Conservation (phyloP, 2,113 vertebrate species). For the Epinephelus lanceolatus region DNA sequence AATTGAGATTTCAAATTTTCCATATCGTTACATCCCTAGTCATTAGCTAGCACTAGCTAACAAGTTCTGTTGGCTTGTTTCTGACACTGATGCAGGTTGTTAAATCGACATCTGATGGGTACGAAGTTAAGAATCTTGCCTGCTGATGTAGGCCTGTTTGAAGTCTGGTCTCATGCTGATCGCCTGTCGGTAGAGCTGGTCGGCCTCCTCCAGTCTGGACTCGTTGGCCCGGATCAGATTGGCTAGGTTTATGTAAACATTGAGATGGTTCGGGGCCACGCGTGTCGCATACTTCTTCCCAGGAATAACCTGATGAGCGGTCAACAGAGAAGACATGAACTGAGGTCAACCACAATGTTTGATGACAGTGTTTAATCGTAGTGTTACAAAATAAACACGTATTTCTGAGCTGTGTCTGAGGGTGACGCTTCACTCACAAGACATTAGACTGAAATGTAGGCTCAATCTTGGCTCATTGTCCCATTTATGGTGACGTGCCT, state of each 20-base stretch:
- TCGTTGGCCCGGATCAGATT: slow-evolving; percentile 96
- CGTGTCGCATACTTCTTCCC: slow-evolving; percentile 98
- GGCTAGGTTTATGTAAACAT: slow-evolving; percentile 98
- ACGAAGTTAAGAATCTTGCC: slow-evolving; percentile 77
- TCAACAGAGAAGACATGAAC: slow-evolving; percentile 15
- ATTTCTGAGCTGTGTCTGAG: background rate
- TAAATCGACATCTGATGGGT: background rate
- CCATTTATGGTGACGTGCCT: background rate
- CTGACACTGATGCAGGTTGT: no score
- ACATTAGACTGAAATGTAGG: no score
- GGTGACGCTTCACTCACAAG: no score
- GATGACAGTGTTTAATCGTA: background rate
- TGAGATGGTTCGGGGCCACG: slow-evolving; percentile 97
- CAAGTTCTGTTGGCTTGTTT: no score
- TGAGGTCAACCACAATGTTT: background rate
- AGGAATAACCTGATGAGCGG: slow-evolving; percentile 90
- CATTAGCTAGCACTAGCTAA: no score
- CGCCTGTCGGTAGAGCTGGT: slow-evolving; percentile 97
- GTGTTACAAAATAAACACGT: background rate
- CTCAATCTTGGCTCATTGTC: background rate
- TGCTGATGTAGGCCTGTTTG: slow-evolving; percentile 99
- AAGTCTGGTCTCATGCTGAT: slow-evolving; percentile 99
- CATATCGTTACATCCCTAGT: no score
- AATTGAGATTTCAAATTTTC: no score
- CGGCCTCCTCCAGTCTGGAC: slow-evolving; percentile 95